Percentiles rank a stretch among this genome's conserved stretches.
Evolutionary conservation across 2,888 invertebrate species (phyloP).

Genomic region (Synanthedon formicaeformis): DNA sequence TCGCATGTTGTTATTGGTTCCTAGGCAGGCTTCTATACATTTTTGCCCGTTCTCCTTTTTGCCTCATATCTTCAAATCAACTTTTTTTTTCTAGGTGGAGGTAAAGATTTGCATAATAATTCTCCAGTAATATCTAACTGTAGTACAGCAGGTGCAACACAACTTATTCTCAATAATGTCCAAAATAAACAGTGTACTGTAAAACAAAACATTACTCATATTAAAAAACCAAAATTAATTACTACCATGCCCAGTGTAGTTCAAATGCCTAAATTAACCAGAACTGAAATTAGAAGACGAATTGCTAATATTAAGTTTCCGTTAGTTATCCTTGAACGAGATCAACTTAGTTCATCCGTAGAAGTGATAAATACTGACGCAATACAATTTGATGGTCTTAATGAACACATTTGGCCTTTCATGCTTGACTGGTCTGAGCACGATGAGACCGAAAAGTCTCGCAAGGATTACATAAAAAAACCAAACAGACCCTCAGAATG

Average conservation of each 20-base stretch:
- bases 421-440: conserved; percentile 37
- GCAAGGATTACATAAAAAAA: not conserved
- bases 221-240: conserved; percentile 19
- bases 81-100: too few species aligned
- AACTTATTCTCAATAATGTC: too few species aligned
- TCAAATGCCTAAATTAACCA: conserved; percentile 25
- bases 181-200: too few species aligned
- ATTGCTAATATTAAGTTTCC: conserved; percentile 37
- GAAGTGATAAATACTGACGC: conserved; percentile 23
- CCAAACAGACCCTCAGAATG: too few species aligned
- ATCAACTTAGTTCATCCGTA: conserved; percentile 33
- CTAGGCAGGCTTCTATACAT: too few species aligned
- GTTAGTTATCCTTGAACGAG: conserved; percentile 39
- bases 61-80: too few species aligned
- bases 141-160: too few species aligned
- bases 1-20: too few species aligned
- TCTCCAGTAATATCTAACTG: too few species aligned
- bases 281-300: conserved; percentile 36
- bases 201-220: conserved; percentile 1
- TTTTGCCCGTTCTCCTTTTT: too few species aligned
- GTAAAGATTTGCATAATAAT: too few species aligned
- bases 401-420: conserved; percentile 49
- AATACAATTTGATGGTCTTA: conserved; percentile 39
- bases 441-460: not conserved
- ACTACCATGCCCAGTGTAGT: conserved; percentile 20